Base-by-base conservation (phyloP, 2,888 invertebrate species). In the Acholoe squamosa region DNA sequence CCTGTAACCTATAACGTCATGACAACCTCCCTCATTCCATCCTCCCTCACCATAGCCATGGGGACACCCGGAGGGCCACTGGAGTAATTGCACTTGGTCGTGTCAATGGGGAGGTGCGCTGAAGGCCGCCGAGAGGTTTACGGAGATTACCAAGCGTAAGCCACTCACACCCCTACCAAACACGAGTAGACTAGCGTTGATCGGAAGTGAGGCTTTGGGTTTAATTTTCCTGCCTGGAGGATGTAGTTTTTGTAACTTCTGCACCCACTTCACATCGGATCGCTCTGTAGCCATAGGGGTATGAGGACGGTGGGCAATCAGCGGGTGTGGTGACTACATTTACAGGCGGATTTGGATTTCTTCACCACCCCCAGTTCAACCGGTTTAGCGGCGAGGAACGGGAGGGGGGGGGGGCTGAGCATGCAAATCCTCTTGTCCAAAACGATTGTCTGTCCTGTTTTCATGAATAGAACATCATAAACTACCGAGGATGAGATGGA, bases 81-180 rank as follows among this genome's bases (percentile, higher is more conserved):
- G 43, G 34, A 34, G 80, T 80, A 80, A 80, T 80, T 80, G 80
- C 43, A 80, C 80, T 80, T 80, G 80, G 80, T 34, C 25, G 43
- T 80, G 80, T 43, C 80, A 43, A 80, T 80, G 34, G 43, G 19
- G 43, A 34, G 5, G 43, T 7, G 43, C 34, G 43, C 33, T 5
- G 80, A n/a, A 16, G 80, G 80, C 1, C 34, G 80, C 80, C 80
- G 80, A 80, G 33, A 43, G 80, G 34, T 80, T 80, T 80, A 80
- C 80, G 80, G 80, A 80, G 80, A 80, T 80, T 80, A 43, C 80
- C 80, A 43, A 80, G n/a, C 43, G 28, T 71, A 71, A 71, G 71
- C 71, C 71, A 14, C 28, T 31, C 71, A 28, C 71, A 25, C 71
- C 71, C 28, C 71, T 28, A 5, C 19, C 71, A 28, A 28, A 28